A percentile compares a stretch with the other conserved stretches of the same genome.
Conservation (phyloP, 2,797 vertebrate genomes). For the Myotis vivesi region DNA sequence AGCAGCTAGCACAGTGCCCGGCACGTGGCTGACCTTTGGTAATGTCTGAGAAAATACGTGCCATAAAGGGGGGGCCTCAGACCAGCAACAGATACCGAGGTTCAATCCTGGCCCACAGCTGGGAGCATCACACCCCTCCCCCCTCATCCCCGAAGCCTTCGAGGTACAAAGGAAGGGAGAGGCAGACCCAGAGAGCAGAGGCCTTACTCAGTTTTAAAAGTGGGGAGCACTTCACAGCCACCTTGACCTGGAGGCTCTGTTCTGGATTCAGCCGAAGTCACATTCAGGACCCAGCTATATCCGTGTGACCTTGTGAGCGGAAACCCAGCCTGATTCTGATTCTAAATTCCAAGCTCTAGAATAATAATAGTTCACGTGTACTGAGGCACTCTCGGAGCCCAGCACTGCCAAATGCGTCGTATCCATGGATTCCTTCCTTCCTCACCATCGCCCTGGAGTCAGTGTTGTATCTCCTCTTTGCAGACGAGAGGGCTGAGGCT, state of each 20-base stretch:
- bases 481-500: background rate
- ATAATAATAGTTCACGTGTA: background rate
- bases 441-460: accelerated
- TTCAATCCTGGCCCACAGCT: background rate
- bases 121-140: background rate
- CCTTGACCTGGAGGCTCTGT: background rate
- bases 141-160: too few species aligned
- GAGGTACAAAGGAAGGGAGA: background rate
- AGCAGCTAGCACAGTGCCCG: background rate
- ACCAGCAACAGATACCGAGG: background rate
- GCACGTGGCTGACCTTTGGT: background rate
- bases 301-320: background rate
- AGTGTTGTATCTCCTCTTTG: background rate
- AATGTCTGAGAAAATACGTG: background rate
- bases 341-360: conserved; percentile 55
- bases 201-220: conserved; percentile 26
- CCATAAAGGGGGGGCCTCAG: background rate
- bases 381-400: background rate
- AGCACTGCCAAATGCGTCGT: background rate
- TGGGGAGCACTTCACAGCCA: background rate
- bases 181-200: background rate
- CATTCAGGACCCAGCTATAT: background rate
- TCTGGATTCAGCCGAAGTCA: background rate
- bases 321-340: conserved; percentile 2
- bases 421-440: background rate